Evolutionary conservation across 35 echinoderm and acorn worm genomes (phyloP), one percentile per base, ranked within the genome.

Genomic region (Strongylocentrotus purpuratus): DNA sequence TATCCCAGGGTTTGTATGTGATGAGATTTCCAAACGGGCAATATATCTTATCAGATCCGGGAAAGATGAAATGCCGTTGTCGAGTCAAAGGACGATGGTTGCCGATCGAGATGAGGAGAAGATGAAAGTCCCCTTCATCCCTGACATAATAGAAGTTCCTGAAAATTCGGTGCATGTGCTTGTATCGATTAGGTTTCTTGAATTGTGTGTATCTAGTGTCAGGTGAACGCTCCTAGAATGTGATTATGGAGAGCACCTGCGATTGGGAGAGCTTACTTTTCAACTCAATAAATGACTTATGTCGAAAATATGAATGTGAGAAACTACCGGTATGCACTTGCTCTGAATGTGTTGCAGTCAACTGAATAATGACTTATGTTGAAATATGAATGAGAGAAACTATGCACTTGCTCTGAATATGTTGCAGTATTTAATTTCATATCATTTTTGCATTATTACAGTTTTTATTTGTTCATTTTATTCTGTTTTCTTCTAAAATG

Each of bases 191-290:
- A 33, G 33, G 87, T 45, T 25, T 33, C 45, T 59, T 89, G 33
- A 89, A 89, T 46, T 13, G 45, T 89, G 87, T 89, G 33, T 31
- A 89, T 89, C 87, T 89, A 89, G 32, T 89, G 45, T 89, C 87
- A 89, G 87, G 87, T 45, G 45, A 45, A 89, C 87, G 22, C 65
- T 78, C 20, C 65, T 28, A 78, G 65, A 78, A 78, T 78, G 28
- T 15, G 50, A 55, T 55, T 55, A 55, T 55, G 2, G 50, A 55
- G 50, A 55, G 50, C 65, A 78, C 65, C 65, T 78, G 65, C 65
- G 22, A 78, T n/a, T 41, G 28, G 65, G 22, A 78, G 65, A 78
- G 65, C 3, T 55, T 55, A 41, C 50, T 55, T 55, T 15, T 55
- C 50, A 14, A 55, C 50, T 55, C 11, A 55, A 55, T 55, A 12